These are phyloP conservation scores for Fragum sueziense DNA, from an alignment of 2,888 invertebrate genomes.

Conservation along the genomic window DNA sequence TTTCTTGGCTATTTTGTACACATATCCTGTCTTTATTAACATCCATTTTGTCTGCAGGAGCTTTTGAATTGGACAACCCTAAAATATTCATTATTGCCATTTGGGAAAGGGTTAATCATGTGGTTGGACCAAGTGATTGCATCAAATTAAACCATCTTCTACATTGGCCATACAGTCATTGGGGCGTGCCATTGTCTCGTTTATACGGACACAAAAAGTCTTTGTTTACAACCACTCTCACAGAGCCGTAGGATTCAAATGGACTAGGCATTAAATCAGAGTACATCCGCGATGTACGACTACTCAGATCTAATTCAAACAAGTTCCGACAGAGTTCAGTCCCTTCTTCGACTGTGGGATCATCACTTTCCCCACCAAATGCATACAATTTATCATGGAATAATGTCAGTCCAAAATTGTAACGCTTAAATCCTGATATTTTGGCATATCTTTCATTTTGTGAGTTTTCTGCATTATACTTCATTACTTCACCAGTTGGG, in stretches of 20 bases:
- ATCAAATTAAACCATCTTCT: neutral
- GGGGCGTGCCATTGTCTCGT: constrained; percentile 46
- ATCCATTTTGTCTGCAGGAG: no score
- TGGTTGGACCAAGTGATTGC: neutral
- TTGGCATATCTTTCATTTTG: constrained; percentile 54
- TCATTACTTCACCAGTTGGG: constrained; percentile 62
- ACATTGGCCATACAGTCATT: no score
- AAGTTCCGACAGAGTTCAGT: constrained; percentile 61
- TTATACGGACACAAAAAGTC: constrained; percentile 57
- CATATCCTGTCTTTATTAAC: no score
- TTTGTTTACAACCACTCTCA: constrained; percentile 55
- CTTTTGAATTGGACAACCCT: no score
- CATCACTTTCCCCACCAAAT: constrained; percentile 64
- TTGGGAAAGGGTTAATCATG: neutral
- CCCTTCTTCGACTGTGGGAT: constrained; percentile 64
- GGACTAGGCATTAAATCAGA: constrained; percentile 62
- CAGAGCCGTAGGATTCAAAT: constrained; percentile 62
- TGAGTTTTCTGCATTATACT: constrained; percentile 54
- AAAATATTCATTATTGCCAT: no score
- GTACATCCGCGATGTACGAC: constrained; percentile 42
- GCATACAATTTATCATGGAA: constrained; percentile 60
- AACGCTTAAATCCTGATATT: constrained; percentile 61
- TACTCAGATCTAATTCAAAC: constrained; percentile 48
- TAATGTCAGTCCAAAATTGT: constrained; percentile 62
- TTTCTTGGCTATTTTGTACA: no score